Evolutionary conservation across 2,797 vertebrate species (phyloP), one percentile per base, ranked within the genome.

Genomic region (Spheniscus humboldti): DNA sequence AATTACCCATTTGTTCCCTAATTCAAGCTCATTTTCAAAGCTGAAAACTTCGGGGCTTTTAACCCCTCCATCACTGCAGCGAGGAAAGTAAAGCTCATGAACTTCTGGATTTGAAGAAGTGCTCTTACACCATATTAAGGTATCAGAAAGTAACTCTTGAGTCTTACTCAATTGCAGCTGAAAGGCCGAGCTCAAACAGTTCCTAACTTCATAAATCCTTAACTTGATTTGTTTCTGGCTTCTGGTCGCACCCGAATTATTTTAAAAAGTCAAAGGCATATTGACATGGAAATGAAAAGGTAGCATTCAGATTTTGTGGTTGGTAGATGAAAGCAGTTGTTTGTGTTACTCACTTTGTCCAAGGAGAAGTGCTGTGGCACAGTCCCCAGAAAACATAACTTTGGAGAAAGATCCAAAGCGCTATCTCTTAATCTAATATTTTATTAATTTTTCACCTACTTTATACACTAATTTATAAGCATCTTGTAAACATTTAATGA

Each of bases 341-440:
- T 89, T 68, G 16, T 39, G 22, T 74, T 59, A 57, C 22, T 73
- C 31, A 30, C 6, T 45, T 60, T 67, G 63, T 62, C 19, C 48
- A 60, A 60, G 55, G 30, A 73, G 30, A 43, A 55, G 28, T 62
- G 18, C 35, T 60, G 31, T 18, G 15, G 13, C 47, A 71, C 0
- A 0, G 18, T n/a, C 31, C 16, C 31, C 20, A 59, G 18, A 31
- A 60, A 69, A 31, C 1, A 0, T 41, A 66, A 41, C 18, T 22
- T 35, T 72, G 53, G 35, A 45, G 24, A 67, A 71, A 72, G 25
- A 56, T 60, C 27, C 52, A 64, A 91, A 79, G 13, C 50, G 27
- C 41, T 62, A 6, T 11, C 33, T 66, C 28, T 45, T 62, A 52
- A 55, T 20, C 35, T 52, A 76, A 28, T 18, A 39, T 80, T 56